phyloP scores from a whole-genome alignment of 2,888 invertebrate genomes.

The Torymus tubicola region DNA sequence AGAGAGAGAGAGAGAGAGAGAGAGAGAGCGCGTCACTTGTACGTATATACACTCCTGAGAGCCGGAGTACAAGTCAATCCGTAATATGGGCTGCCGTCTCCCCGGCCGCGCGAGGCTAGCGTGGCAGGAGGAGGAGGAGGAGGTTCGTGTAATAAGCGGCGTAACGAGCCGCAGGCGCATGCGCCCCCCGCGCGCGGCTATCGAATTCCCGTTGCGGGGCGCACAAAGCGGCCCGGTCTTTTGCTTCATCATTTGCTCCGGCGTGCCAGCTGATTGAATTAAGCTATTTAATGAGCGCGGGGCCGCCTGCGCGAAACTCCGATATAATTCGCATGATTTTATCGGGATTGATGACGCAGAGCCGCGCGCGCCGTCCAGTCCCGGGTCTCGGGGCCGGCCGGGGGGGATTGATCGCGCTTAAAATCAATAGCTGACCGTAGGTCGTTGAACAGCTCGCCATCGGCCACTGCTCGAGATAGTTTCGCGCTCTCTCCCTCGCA shows the following conservation, averaged over 20 bases:
- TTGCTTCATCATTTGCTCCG: conserved; percentile 36
- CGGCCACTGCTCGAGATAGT: neutral
- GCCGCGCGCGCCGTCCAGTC: neutral
- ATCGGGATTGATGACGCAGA: conserved; percentile 46
- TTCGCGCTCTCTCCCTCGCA: too few relatives aligned
- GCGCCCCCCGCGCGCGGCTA: too few relatives aligned
- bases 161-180: conserved; percentile 2
- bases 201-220: neutral
- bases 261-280: conserved; percentile 39
- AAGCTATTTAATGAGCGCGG: conserved; percentile 52
- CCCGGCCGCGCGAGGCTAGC: neutral
- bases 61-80: neutral
- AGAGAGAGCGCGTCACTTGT: too few relatives aligned
- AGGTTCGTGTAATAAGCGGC: conserved; percentile 19
- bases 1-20: too few relatives aligned
- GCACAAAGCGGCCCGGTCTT: neutral
- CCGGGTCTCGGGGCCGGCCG: neutral
- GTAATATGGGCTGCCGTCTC: conserved; percentile 5
- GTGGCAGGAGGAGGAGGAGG: neutral
- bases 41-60: neutral
- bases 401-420: conserved; percentile 14
- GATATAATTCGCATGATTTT: conserved; percentile 51
- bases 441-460: neutral
- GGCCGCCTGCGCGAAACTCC: neutral
- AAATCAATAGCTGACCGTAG: conserved; percentile 22